Percentiles rank a stretch among this genome's conserved stretches.
Conservation (phyloP, 2,888 invertebrate genomes). For the Nebria brevicollis region DNA sequence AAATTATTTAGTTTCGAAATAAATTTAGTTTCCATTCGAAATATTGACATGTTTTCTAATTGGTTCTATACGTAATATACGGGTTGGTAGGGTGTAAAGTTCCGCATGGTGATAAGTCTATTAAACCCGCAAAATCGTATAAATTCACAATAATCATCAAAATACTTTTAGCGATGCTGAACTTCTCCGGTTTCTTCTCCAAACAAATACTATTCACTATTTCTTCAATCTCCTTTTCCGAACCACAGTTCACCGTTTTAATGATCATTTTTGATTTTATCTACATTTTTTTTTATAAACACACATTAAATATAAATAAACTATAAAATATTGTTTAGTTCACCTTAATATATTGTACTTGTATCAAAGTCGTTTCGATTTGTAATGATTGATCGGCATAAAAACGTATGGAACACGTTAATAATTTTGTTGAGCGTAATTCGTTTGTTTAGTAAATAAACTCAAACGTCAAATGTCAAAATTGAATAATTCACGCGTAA, state of each 20-base stretch:
- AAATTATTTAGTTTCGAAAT: not conserved
- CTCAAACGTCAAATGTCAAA: not conserved
- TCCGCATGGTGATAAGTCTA: slow-evolving; percentile 57
- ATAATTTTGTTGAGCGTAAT: not conserved
- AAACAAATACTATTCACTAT: not conserved
- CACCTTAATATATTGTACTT: no score
- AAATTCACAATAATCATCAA: slow-evolving; percentile 57
- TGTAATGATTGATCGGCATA: not conserved
- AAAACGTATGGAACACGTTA: not conserved
- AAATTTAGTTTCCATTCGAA: not conserved
- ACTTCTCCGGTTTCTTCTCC: not conserved
- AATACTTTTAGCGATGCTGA: slow-evolving; percentile 48
- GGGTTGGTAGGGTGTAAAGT: slow-evolving; percentile 57
- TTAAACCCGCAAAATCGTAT: slow-evolving; percentile 57
- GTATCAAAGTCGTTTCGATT: not conserved
- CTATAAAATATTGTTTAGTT: no score
- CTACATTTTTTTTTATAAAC: not conserved
- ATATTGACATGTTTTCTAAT: not conserved
- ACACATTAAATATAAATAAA: no score
- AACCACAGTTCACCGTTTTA: not conserved
- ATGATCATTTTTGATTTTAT: not conserved
- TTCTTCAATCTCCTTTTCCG: not conserved
- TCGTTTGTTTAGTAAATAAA: not conserved
- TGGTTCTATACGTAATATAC: slow-evolving; percentile 53
- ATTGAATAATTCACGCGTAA: no score